Percentiles rank a stretch among this genome's conserved stretches.
Evolutionary conservation across 1,140 invertebrate genomes (phyloP).

Genomic region (Leguminivora glycinivorella): DNA sequence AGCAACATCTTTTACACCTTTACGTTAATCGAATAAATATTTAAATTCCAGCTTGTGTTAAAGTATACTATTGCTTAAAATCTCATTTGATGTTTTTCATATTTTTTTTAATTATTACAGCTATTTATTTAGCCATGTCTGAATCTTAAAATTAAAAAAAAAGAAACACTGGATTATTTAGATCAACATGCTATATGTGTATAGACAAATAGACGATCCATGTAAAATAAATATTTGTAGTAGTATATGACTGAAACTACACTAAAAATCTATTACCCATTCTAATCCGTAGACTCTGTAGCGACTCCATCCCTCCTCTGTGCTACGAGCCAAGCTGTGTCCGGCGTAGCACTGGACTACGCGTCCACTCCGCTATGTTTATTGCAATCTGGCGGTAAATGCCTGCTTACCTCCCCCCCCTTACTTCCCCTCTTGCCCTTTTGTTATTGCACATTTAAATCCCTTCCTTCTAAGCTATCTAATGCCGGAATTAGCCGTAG

Average conservation of each 20-base stretch:
- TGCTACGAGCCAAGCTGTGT: conserved; percentile 60
- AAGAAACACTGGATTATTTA: too few relatives aligned
- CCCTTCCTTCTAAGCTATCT: conserved; percentile 37
- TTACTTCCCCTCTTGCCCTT: conserved; percentile 62
- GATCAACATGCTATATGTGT: too few relatives aligned
- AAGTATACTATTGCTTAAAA: too few relatives aligned
- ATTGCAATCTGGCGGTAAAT: conserved; percentile 77
- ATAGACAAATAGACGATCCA: too few relatives aligned
- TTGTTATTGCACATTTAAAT: conserved; percentile 58
- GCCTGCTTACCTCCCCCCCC: conserved; percentile 62
- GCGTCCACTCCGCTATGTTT: conserved; percentile 74
- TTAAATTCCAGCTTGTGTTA: too few relatives aligned
- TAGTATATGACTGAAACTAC: neutral
- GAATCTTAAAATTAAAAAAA: too few relatives aligned
- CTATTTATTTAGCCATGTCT: too few relatives aligned
- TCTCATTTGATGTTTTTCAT: too few relatives aligned
- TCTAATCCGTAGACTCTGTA: conserved; percentile 11
- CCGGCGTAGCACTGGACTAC: conserved; percentile 66
- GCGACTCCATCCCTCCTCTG: conserved; percentile 45
- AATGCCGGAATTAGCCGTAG: conserved; percentile 17
- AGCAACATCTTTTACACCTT: too few relatives aligned
- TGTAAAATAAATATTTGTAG: too few relatives aligned
- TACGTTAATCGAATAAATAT: too few relatives aligned
- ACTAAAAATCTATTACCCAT: neutral
- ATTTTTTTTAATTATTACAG: too few relatives aligned